phyloP scores from a whole-genome alignment of 2,888 invertebrate genomes.

The Isoperla grammatica region DNA sequence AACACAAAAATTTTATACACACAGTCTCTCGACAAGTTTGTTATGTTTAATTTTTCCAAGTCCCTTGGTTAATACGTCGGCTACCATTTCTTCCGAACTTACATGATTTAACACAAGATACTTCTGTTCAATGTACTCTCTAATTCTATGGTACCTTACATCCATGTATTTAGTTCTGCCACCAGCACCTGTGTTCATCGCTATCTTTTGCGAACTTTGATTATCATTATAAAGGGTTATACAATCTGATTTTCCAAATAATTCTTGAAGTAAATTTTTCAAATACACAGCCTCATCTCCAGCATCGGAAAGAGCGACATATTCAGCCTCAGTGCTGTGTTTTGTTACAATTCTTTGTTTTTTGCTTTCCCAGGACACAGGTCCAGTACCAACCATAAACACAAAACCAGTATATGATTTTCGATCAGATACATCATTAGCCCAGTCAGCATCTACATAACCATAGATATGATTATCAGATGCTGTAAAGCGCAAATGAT shows the following conservation, averaged over 20 bases:
- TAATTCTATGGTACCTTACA: conserved; percentile 30
- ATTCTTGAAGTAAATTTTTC: not conserved
- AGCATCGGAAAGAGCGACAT: not conserved
- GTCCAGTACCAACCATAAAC: not conserved
- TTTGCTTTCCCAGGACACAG: conserved; percentile 7
- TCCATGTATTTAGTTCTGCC: conserved; percentile 32
- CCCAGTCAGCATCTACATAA: conserved; percentile 7
- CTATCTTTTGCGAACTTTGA: conserved; percentile 30
- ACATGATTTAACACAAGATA: conserved; percentile 28
- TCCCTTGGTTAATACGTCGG: conserved; percentile 31
- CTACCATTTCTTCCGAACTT: conserved; percentile 25
- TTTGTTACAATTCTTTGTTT: conserved; percentile 5
- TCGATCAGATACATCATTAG: not conserved
- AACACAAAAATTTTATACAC: too few relatives aligned
- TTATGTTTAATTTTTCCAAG: conserved; percentile 23
- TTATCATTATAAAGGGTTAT: conserved; percentile 30
- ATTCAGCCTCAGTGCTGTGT: not conserved
- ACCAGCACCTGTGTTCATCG: conserved; percentile 26
- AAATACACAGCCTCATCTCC: not conserved
- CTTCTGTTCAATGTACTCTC: conserved; percentile 24
- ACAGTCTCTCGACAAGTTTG: conserved; percentile 24
- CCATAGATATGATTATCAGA: not conserved
- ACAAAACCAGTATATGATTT: conserved; percentile 8
- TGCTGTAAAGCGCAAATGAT: not conserved
- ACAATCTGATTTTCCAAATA: not conserved